Base-by-base conservation (phyloP, 2,113 vertebrate genomes). In the Oenanthe melanoleuca region DNA sequence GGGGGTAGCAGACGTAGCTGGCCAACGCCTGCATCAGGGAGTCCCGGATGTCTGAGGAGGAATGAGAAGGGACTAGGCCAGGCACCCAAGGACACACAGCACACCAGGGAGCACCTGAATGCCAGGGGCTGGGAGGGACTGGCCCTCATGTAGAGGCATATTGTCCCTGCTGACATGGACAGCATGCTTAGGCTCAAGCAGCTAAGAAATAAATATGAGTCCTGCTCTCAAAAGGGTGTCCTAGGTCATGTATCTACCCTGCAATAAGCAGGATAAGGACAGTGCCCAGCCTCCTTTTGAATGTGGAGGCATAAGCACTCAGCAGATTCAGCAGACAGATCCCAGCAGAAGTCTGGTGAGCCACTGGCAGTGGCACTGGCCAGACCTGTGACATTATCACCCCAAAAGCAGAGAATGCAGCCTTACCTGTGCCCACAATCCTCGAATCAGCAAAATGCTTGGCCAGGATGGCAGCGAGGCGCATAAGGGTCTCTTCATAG, bases 1-100 rank as follows among this genome's bases (percentile, higher is more conserved):
- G 99, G 50, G 99, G 99, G 97, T 99, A 99, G 96, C 99, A 99
- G 86, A 99, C 99, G 0, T 99, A 99, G 97, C 99, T 99, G 97
- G 99, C 99, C 86, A 99, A 96, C 0, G 99, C 99, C 97, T 99
- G 99, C 99, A 99, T 99, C 97, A 99, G 97, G 8, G 99, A 99
- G 96, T 99, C 99, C 91, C 99, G 99, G 97, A 99, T 99, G 95
- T 99, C 99, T 99, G 97, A 70, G 52, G 91, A 74, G 59, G 78
- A 95, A 96, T 34, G 37, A 95, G 47, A 92, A 88, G 9, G 25
- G 34, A 52, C 38, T 89, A 31, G 38, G 50, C 25, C 67, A 81
- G 92, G 81, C 57, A 64, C 50, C 21, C 70, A 72, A 29, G 55
- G 45, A 31, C 71, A 66, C 1, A 2, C 26, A 66, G 74, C 23